A percentile compares a stretch with the other conserved stretches of the same genome.
Conservation (phyloP, 1,140 invertebrate genomes). For the Helicoverpa armigera region DNA sequence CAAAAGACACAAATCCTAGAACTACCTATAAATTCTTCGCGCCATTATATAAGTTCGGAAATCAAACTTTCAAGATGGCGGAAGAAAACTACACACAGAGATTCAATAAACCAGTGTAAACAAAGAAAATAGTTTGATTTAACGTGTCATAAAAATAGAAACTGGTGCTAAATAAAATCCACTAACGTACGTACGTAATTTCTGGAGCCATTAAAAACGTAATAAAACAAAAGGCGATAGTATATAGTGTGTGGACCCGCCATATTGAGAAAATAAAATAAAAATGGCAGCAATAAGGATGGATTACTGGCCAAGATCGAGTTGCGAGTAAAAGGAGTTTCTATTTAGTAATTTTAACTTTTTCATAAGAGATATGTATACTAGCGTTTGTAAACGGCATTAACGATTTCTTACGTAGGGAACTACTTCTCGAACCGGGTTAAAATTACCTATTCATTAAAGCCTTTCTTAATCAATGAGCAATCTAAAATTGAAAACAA, state of each 20-base stretch:
- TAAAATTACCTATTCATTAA: neutral
- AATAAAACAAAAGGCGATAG: constrained; percentile 11
- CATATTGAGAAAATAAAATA: constrained; percentile 9
- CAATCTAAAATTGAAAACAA: no score
- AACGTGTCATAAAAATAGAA: neutral
- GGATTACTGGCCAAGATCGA: neutral
- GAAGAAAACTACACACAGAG: neutral
- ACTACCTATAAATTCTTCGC: no score
- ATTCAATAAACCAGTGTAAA: neutral
- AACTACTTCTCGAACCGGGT: neutral
- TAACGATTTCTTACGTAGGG: neutral
- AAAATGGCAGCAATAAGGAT: neutral
- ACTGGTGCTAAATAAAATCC: neutral
- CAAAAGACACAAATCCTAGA: neutral
- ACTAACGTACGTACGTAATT: neutral
- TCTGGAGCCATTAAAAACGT: neutral
- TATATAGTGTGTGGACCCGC: neutral
- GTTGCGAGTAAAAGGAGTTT: constrained; percentile 1
- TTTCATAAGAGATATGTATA: no score
- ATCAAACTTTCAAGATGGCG: no score
- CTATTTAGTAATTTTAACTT: no score
- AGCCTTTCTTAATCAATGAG: neutral
- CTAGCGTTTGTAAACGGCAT: no score
- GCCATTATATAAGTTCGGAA: no score
- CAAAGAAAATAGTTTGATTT: neutral